A percentile compares a stretch with the other conserved stretches of the same genome.
These are phyloP conservation scores for Trileptium ribeirensis DNA, from an alignment of 2,888 invertebrate genomes.

Conservation along the genomic window DNA sequence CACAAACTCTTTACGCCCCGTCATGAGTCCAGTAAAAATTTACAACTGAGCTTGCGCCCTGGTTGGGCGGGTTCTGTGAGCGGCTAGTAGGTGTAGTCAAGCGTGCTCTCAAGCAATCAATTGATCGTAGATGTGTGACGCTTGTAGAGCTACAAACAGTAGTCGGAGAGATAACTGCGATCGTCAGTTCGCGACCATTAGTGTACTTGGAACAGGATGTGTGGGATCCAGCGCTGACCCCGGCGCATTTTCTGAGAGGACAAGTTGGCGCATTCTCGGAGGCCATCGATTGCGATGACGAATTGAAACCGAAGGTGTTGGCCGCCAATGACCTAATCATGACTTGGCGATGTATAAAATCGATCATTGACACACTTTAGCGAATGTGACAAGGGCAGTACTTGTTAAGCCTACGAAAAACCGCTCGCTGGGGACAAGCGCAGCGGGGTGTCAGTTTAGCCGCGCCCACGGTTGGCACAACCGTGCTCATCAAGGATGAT, in stretches of 20 bases:
- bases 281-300: too few species aligned
- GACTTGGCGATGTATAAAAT: neutral
- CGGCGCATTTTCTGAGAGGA: too few species aligned
- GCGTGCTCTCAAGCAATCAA: neutral
- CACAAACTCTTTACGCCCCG: neutral
- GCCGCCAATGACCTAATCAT: neutral
- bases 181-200: neutral
- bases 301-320: neutral
- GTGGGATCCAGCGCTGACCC: too few species aligned
- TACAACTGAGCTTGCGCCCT: neutral
- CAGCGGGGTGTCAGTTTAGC: neutral
- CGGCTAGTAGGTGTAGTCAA: neutral
- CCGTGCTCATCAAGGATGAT: neutral
- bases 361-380: neutral
- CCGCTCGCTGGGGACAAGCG: neutral
- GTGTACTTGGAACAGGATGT: neutral
- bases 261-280: too few species aligned
- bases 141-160: neutral
- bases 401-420: neutral
- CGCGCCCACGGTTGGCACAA: neutral
- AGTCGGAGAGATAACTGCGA: neutral
- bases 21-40: neutral
- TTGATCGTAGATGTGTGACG: neutral
- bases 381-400: neutral
- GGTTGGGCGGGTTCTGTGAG: neutral